Base-by-base conservation (phyloP, 1,140 invertebrate species). In the Venturia canescens region DNA sequence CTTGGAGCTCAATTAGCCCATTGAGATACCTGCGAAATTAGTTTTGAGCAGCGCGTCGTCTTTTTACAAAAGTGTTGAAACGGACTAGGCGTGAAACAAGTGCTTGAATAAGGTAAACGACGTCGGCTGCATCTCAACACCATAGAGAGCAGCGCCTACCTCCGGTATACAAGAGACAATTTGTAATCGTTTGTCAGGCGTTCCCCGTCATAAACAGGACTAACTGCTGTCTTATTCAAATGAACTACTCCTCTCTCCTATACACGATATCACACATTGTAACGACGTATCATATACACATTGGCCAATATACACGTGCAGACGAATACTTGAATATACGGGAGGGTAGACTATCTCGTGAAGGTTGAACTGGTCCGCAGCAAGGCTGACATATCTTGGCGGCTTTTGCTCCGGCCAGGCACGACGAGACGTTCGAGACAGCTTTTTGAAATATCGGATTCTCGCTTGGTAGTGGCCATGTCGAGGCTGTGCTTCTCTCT, bases 141-240 rank as follows among this genome's bases (percentile, higher is more conserved):
- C 44, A 26, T 5, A 15, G 29, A 15, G 29, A 21, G 29, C 27
- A 21, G 60, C 69, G 44, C 21, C 29, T 11, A 76, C 27, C 29
- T 29, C 15, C 57, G 50, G 78, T 9, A n/a, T n/a, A 76, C 57
- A 48, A 71, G 78, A 78, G 75, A 87, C 87, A 88, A 91, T 91
- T 91, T 90, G 88, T 91, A 90, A 91, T 91, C 90, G 88, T 91
- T 91, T 90, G 90, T 90, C 88, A 88, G 82, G 79, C 83, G 86
- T 79, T 87, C 84, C 86, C 83, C 84, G 87, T 87, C 86, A 87
- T 90, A 90, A 91, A 91, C 88, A 89, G 85, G 84, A 90, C 88
- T 89, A 91, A 90, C 87, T 88, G 89, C 89, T 84, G 87, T 89
- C 89, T 90, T 91, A 91, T 91, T 91, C 89, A 91, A 91, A 91